Conservation (phyloP, 1,140 invertebrate species). For the Tetraneura akinire region DNA sequence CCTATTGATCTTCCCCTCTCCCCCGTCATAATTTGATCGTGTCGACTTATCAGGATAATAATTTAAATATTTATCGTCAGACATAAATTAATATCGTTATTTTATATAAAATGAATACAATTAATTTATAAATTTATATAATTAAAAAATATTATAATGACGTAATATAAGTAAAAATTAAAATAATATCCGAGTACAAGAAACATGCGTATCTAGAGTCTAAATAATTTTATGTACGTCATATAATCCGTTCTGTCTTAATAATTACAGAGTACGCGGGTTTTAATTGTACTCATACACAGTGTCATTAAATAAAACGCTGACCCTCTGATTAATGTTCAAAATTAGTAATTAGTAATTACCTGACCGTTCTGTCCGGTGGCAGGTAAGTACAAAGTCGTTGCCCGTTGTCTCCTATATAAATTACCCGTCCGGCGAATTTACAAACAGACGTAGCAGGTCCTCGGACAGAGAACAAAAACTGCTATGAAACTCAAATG, state of each 20-base stretch:
- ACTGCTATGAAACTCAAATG: background rate
- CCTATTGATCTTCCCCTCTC: no score
- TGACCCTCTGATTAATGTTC: background rate
- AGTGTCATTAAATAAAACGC: background rate
- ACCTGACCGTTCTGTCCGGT: background rate
- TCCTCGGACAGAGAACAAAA: background rate
- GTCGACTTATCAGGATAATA: no score
- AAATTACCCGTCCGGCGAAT: background rate
- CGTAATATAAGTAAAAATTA: no score
- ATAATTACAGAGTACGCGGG: background rate
- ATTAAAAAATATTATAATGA: no score
- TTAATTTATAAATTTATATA: no score
- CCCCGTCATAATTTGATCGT: no score
- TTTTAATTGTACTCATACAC: slow-evolving; percentile 3
- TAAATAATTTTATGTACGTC: background rate
- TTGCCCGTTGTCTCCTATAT: background rate
- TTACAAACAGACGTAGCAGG: background rate
- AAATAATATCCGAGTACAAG: no score
- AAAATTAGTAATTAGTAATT: background rate
- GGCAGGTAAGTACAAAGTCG: no score
- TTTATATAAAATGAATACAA: no score
- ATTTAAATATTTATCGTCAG: no score
- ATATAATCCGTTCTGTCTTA: background rate
- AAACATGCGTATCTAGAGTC: no score
- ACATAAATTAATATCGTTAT: no score